Evolutionary conservation across 1,140 invertebrate species (phyloP), one percentile per base, ranked within the genome.

Genomic region (Drosophila virilis): DNA sequence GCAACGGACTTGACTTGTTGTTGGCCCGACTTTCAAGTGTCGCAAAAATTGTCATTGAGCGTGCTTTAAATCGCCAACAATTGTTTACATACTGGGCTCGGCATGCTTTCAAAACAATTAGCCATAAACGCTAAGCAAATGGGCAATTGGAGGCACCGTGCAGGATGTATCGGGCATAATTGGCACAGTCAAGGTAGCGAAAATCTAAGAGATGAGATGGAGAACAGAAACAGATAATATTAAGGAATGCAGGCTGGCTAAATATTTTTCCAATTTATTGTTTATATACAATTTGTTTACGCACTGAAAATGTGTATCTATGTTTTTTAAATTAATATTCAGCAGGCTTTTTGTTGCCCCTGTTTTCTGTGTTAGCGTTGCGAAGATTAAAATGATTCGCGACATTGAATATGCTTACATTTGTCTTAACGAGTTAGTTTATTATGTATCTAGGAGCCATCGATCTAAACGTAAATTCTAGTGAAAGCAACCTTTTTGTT

Each of bases 31-130:
- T 52, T 60, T 68, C 55, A 51, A 69, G 51, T 43, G 65, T 15
- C 33, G 13, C 72, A 58, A 62, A 70, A 74, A 70, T 69, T 58
- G 58, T 62, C 66, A 74, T 74, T 74, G 72, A 54, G 50, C 42
- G 33, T 12, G 48, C 61, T 45, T 66, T 37, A 28, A 72, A 58
- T 58, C 22, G 57, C 55, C 37, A 33, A 32, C 45, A 46, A 62
- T 40, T 59, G 58, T 37, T 61, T 37, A 37, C 48, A 42, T 50
- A 51, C 52, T 22, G 57, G 22, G 57, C 13, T 45, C 40, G 40
- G 15, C 28, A 4, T 32, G 55, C 38, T 58, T 28, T 58, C 40
- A 43, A 65, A 71, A 55, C 61, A 72, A 72, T 72, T 72, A 72
- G 69, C 69, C 60, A 64, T 38, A 55, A 37, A 42, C 43, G 52